These are phyloP conservation scores for Scolopax rusticola DNA, from an alignment of 2,797 vertebrate species.

Conservation along the genomic window DNA sequence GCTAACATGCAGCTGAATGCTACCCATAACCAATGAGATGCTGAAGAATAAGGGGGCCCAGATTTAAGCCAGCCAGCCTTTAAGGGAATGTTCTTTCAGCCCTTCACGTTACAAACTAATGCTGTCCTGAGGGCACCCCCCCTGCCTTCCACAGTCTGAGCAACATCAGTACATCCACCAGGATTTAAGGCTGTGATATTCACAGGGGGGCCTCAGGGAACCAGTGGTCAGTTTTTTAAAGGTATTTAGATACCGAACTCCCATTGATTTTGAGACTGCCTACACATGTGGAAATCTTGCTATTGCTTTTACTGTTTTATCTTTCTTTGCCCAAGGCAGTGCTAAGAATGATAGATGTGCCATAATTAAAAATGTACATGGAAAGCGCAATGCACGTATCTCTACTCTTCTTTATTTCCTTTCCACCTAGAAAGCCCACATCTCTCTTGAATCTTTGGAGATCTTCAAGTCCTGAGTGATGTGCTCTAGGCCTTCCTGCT, in stretches of 20 bases:
- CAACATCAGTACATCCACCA: background rate
- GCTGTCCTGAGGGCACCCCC: background rate
- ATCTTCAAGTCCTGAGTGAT: too few species aligned
- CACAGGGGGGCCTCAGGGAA: slow-evolving; percentile 1
- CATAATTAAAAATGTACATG: slow-evolving; percentile 59
- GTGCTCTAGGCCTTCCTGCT: too few species aligned
- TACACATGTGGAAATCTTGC: slow-evolving; percentile 23
- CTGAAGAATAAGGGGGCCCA: background rate
- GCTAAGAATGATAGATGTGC: slow-evolving; percentile 44
- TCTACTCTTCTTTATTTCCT: background rate
- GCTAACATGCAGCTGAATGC: background rate
- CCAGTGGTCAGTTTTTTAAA: slow-evolving; percentile 17
- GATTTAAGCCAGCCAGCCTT: background rate
- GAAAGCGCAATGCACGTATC: background rate
- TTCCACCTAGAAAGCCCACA: background rate
- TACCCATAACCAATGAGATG: background rate
- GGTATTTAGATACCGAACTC: slow-evolving; percentile 21
- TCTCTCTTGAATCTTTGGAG: background rate
- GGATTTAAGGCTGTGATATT: slow-evolving; percentile 57
- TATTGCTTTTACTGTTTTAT: slow-evolving; percentile 41
- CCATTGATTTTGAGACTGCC: slow-evolving; percentile 54
- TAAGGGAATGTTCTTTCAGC: background rate
- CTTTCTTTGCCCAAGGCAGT: slow-evolving; percentile 51
- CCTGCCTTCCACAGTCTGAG: background rate
- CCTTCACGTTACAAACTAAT: background rate